Evolutionary conservation across 1,140 invertebrate species (phyloP).

Genomic region (Choristoneura fumiferana): DNA sequence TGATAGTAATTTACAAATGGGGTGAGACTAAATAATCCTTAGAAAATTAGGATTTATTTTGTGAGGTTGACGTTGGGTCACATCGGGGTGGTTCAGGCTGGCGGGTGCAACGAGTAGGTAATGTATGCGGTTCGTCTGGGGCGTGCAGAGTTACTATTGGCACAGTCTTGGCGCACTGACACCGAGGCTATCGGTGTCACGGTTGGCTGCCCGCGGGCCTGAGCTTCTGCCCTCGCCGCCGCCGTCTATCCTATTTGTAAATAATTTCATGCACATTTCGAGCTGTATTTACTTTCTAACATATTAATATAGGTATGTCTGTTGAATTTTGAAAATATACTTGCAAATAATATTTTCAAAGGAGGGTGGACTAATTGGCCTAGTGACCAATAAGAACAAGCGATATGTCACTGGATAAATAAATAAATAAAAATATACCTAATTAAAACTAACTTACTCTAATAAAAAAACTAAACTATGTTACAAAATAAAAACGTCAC

Average conservation of each 20-base stretch:
- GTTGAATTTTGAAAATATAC: no score
- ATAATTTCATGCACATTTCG: constrained; percentile 26
- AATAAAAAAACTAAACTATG: no score
- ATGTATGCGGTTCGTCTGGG: constrained; percentile 27
- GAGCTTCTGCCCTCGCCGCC: constrained; percentile 8
- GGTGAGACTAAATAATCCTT: constrained; percentile 24
- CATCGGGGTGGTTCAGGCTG: neutral
- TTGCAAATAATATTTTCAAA: no score
- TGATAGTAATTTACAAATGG: constrained; percentile 46
- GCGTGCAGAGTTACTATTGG: neutral
- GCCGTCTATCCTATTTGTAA: constrained; percentile 7
- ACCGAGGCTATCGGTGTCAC: constrained; percentile 49
- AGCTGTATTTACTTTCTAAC: neutral
- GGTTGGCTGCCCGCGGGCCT: constrained; percentile 35
- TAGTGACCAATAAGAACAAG: no score
- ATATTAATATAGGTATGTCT: no score
- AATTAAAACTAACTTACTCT: no score
- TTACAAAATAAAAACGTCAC: no score
- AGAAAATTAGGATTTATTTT: constrained; percentile 16
- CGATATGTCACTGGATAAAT: no score
- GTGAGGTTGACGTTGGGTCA: neutral
- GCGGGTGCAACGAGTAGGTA: neutral
- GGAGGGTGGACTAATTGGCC: no score
- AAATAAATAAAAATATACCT: no score
- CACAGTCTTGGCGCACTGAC: constrained; percentile 29